Evolutionary conservation across 2,113 vertebrate species (phyloP).

Genomic region (Coptodon bakossiorum): DNA sequence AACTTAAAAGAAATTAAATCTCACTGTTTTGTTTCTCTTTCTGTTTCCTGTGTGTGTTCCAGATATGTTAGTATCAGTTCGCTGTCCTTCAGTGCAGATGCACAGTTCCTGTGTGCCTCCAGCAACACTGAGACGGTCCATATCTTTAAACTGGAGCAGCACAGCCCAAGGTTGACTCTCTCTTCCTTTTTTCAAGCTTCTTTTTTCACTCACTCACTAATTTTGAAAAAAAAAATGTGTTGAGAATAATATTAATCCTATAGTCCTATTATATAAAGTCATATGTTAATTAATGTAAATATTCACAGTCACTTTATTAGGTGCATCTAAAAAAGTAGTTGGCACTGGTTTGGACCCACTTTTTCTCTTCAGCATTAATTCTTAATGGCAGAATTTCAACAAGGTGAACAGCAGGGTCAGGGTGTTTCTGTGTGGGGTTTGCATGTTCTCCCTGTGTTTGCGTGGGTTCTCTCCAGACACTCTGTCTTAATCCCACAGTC

Average conservation of each 20-base stretch:
- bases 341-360: neutral
- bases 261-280: neutral
- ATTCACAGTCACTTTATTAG: neutral
- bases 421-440: neutral
- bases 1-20: neutral
- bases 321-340: neutral
- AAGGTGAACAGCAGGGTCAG: neutral
- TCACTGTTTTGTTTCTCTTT: neutral
- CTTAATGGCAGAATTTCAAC: neutral
- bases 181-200: neutral
- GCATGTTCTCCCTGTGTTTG: neutral
- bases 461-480: neutral
- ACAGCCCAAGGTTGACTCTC: conserved; percentile 74
- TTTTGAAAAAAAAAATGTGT: neutral
- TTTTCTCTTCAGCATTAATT: neutral
- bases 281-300: neutral
- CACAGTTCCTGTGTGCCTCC: conserved; percentile 90
- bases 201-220: neutral
- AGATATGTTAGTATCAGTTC: conserved; percentile 95
- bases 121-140: conserved; percentile 95
- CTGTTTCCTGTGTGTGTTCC: neutral
- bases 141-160: conserved; percentile 91
- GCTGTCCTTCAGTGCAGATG: conserved; percentile 88
- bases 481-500: neutral
- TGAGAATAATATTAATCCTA: neutral